Evolutionary conservation across 2,888 invertebrate genomes (phyloP), one percentile per base, ranked within the genome.

Genomic region (Muschampia plurimacula): DNA sequence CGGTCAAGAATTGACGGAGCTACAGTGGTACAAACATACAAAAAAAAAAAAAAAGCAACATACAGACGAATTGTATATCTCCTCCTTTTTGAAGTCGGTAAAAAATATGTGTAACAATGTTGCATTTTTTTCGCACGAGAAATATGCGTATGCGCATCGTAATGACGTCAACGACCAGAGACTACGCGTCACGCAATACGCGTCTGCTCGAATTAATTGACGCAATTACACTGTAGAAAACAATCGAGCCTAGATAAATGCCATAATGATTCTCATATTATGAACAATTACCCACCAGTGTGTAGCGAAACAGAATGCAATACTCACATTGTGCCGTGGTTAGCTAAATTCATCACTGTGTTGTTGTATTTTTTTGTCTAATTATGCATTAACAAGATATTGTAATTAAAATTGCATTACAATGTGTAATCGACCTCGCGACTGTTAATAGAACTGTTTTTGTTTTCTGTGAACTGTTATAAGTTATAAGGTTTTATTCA

Each of bases 211-310:
- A 89, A 88, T 91, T 93, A 93, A 93, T 94, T 90, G 89, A 83
- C 80, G 86, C 83, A 90, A 92, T 93, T 92, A 91, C 85, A 81
- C 80, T 86, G 87, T 86, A 90, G 89, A 92, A 93, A 91, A 92
- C 88, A 92, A 91, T 90, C 84, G 83, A 84, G 86, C 79, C 85
- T 81, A 84, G 83, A 85, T 86, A 87, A 87, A 85, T 84, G 81
- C 84, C 83, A 80, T 89, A 89, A 90, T 86, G 84, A 88, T 82
- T 77, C 79, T 81, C 80, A 81, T 86, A 91, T 88, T 90, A 89
- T 80, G 81, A 84, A 85, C 84, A 89, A 91, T 89, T 90, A 88
- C 83, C 80, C 79, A 83, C 81, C 80, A 81, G 81, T 82, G 79
- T 79, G 80, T 80, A 84, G 84, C 81, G 83, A 84, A 83, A 85